Conservation (phyloP, 2,888 invertebrate species). For the Idaea biselata region DNA sequence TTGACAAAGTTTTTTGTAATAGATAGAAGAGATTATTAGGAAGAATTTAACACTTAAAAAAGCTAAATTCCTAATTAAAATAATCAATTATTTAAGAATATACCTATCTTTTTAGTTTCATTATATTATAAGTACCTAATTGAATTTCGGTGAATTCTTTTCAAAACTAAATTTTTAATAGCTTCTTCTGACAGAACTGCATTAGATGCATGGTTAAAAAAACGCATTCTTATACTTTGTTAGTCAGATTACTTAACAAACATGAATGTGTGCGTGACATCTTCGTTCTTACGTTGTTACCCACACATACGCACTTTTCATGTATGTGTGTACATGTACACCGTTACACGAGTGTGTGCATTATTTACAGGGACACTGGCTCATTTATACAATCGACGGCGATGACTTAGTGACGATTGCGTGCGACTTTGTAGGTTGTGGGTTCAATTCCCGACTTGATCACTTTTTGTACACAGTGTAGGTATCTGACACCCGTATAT, state of each 20-base stretch:
- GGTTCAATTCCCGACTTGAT: no score
- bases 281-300: constrained; percentile 7
- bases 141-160: no score
- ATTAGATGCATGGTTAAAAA: constrained; percentile 3
- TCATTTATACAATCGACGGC: neutral
- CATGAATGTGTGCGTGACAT: neutral
- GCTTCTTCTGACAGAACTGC: no score
- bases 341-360: no score
- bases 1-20: neutral
- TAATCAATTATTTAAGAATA: no score
- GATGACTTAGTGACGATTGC: no score
- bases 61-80: neutral
- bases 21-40: neutral
- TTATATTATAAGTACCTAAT: no score
- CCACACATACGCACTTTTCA: constrained; percentile 25
- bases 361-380: neutral
- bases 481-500: no score
- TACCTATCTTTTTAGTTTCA: neutral
- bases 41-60: neutral
- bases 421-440: no score
- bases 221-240: neutral
- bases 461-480: no score
- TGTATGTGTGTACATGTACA: constrained; percentile 2
- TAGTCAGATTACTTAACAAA: constrained; percentile 48
- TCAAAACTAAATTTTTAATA: no score